Percentiles rank a stretch among this genome's conserved stretches.
Conservation (phyloP, 2,888 invertebrate genomes). For the Aspidapion aeneum region DNA sequence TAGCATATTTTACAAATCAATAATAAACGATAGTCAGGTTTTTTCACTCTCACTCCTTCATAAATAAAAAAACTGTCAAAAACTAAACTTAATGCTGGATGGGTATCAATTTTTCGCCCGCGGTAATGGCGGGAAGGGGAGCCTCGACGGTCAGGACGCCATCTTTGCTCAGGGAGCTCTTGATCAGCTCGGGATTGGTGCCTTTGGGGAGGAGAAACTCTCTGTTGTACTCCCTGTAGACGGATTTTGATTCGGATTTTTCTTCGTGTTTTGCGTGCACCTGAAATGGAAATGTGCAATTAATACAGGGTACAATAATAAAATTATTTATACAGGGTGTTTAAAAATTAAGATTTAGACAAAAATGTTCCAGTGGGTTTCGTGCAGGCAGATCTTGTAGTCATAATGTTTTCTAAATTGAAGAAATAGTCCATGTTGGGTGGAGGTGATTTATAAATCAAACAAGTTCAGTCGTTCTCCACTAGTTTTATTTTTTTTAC, state of each 20-base stretch:
- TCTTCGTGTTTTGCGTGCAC: conserved; percentile 98
- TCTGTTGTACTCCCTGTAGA: conserved; percentile 97
- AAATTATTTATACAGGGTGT: conserved; percentile 11
- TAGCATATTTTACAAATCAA: too few species aligned
- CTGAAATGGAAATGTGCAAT: conserved; percentile 61
- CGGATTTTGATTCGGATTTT: conserved; percentile 93
- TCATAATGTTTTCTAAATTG: too few species aligned
- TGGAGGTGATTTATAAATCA: too few species aligned
- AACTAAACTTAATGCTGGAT: conserved; percentile 59
- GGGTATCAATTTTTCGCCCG: conserved; percentile 79
- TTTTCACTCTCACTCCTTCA: too few species aligned
- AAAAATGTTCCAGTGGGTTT: too few species aligned
- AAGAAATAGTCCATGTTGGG: too few species aligned
- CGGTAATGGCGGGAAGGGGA: conserved; percentile 83
- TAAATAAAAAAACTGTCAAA: neutral
- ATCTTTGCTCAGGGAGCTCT: conserved; percentile 93
- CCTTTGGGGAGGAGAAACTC: conserved; percentile 96
- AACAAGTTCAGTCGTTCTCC: too few species aligned
- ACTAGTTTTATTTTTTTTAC: too few species aligned
- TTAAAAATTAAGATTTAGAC: neutral
- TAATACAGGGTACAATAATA: too few species aligned
- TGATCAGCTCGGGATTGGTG: conserved; percentile 94
- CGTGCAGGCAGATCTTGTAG: too few species aligned
- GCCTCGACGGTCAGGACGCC: conserved; percentile 97
- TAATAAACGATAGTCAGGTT: neutral